Conservation (phyloP, 2,797 vertebrate species). For the Diplodus puntazzo region DNA sequence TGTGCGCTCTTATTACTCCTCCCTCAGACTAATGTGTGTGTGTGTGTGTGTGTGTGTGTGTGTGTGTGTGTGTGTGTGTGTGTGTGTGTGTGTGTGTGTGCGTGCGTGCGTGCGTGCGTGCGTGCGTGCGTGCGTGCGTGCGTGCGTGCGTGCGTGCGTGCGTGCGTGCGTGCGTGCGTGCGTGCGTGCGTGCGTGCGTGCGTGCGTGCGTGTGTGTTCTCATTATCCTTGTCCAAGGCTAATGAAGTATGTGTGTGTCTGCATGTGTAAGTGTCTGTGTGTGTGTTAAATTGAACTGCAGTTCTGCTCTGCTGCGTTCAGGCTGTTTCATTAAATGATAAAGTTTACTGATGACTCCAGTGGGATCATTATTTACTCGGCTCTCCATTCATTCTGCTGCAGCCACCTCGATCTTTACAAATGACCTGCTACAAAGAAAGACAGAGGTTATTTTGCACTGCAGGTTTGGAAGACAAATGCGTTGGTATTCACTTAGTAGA, state of each 20-base stretch:
- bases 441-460: slow-evolving; percentile 77
- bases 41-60: slow-evolving; percentile 59
- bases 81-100: slow-evolving; percentile 67
- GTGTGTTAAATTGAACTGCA: slow-evolving; percentile 77
- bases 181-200: slow-evolving; percentile 62
- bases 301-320: slow-evolving; percentile 78
- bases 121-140: too few relatives aligned
- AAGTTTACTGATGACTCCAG: slow-evolving; percentile 83
- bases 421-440: slow-evolving; percentile 70
- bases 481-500: slow-evolving; percentile 60
- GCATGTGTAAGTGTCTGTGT: slow-evolving; percentile 67
- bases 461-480: slow-evolving; percentile 66
- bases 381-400: slow-evolving; percentile 70
- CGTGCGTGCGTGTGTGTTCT: slow-evolving; percentile 69
- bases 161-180: slow-evolving; percentile 65
- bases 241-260: slow-evolving; percentile 77
- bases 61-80: slow-evolving; percentile 67
- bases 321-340: slow-evolving; percentile 85
- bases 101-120: slow-evolving; percentile 65
- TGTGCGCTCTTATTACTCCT: slow-evolving; percentile 66
- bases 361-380: slow-evolving; percentile 80
- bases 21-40: slow-evolving; percentile 75
- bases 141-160: too few relatives aligned
- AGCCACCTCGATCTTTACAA: slow-evolving; percentile 79
- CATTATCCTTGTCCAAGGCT: slow-evolving; percentile 75